Conservation (phyloP, 2,888 invertebrate genomes). For the Linnaemya tessellans region DNA sequence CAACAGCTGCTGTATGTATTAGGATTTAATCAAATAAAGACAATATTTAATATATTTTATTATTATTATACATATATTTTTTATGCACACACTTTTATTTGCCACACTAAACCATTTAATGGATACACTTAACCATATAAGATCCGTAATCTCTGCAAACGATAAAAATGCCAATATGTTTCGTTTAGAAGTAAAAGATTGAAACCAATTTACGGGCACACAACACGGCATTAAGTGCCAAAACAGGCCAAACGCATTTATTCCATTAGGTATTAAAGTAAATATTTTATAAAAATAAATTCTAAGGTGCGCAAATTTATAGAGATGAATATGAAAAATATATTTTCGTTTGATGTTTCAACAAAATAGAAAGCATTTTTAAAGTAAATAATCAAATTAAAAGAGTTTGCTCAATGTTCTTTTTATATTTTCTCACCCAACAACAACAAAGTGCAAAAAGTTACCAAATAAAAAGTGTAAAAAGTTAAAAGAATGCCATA, state of each 20-base stretch:
- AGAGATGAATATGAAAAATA: not conserved
- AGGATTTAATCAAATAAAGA: conserved; percentile 13
- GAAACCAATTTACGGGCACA: conserved; percentile 7
- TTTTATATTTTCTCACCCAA: not conserved
- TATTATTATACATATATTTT: not conserved
- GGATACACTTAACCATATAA: not conserved
- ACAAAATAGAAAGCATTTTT: not conserved
- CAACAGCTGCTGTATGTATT: conserved; percentile 18
- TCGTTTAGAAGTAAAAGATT: not conserved
- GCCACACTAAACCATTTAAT: conserved; percentile 13
- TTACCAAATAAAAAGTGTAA: not conserved
- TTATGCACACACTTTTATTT: not conserved
- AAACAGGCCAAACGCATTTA: not conserved
- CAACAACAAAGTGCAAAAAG: not conserved
- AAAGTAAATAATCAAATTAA: conserved; percentile 18
- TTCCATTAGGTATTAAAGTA: conserved; percentile 4
- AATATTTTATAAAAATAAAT: not conserved
- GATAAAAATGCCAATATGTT: conserved; percentile 36
- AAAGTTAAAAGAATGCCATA: conserved; percentile 1
- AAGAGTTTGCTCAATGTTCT: not conserved
- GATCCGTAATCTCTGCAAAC: not conserved
- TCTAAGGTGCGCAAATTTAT: not conserved
- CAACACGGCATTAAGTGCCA: not conserved
- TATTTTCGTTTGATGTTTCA: not conserved
- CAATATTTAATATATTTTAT: not conserved